phyloP scores from a whole-genome alignment of 2,797 vertebrate species.

The Halcyon smyrnensis region DNA sequence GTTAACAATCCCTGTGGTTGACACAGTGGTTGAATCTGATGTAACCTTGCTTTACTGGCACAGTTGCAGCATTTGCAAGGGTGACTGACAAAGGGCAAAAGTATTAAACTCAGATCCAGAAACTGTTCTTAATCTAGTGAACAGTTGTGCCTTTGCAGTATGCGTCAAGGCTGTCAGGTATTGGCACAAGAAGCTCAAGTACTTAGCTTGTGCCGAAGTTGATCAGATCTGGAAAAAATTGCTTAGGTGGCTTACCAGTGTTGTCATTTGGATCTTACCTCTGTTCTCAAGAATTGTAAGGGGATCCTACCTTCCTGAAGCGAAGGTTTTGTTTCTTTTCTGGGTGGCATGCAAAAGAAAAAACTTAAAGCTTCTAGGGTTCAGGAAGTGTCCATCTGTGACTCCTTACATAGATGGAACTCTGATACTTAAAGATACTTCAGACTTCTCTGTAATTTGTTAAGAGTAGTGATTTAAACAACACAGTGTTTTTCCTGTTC shows the following conservation, averaged over 20 bases:
- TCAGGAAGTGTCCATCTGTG: background rate
- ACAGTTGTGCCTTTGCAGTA: background rate
- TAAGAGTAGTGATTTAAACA: background rate
- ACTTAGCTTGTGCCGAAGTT: background rate
- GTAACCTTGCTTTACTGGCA: background rate
- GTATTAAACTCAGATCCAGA: background rate
- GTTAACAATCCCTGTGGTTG: background rate
- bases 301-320: fast-evolving
- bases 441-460: background rate
- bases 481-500: background rate
- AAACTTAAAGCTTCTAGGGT: background rate
- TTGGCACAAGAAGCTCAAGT: background rate
- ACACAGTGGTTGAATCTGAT: background rate
- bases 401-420: background rate
- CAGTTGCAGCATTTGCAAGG: background rate
- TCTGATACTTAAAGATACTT: background rate
- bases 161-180: background rate
- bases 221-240: background rate
- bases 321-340: background rate
- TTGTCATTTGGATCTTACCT: background rate
- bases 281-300: background rate
- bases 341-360: background rate
- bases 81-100: background rate
- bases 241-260: background rate
- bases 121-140: background rate